Evolutionary conservation across 2,113 vertebrate genomes (phyloP).

Genomic region (Cyprinodon tularosa): DNA sequence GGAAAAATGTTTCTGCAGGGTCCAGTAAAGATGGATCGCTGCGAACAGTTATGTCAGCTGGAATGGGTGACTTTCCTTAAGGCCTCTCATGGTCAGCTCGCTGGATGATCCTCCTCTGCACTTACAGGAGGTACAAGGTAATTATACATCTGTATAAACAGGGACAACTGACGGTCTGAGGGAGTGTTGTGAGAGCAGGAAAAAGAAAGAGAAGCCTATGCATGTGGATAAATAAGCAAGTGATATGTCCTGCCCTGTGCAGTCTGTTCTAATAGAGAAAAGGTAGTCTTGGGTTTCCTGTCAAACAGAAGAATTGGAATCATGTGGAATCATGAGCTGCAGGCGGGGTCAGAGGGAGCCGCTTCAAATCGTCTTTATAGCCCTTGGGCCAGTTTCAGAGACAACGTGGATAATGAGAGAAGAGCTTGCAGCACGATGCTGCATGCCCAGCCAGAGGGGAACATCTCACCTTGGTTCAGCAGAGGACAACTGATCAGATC

Average conservation of each 20-base stretch:
- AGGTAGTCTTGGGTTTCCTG: conserved; percentile 44
- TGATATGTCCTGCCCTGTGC: conserved; percentile 31
- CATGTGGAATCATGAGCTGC: conserved; percentile 36
- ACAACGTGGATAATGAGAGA: conserved; percentile 70
- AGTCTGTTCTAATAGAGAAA: conserved; percentile 34
- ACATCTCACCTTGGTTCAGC: conserved; percentile 45
- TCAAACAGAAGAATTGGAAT: conserved; percentile 43
- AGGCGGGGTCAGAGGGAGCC: conserved; percentile 68
- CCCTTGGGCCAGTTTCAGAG: conserved; percentile 47
- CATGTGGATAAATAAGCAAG: conserved; percentile 52
- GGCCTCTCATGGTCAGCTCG: conserved; percentile 51
- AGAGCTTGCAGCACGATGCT: conserved; percentile 51
- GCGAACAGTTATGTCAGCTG: conserved; percentile 65
- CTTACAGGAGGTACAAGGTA: conserved; percentile 53
- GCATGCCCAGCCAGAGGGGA: conserved; percentile 36
- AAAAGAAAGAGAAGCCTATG: conserved; percentile 44
- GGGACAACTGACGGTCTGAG: conserved; percentile 55
- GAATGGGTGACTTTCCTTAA: conserved; percentile 50
- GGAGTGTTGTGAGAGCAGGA: conserved; percentile 29
- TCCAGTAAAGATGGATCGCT: conserved; percentile 70
- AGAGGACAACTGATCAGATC: conserved; percentile 60
- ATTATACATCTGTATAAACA: conserved; percentile 81
- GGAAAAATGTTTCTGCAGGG: conserved; percentile 53
- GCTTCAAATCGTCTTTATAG: conserved; percentile 67
- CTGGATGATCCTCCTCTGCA: conserved; percentile 54